Evolutionary conservation across 2,797 vertebrate genomes (phyloP), one percentile per base, ranked within the genome.

Genomic region (Danionella dracula): DNA sequence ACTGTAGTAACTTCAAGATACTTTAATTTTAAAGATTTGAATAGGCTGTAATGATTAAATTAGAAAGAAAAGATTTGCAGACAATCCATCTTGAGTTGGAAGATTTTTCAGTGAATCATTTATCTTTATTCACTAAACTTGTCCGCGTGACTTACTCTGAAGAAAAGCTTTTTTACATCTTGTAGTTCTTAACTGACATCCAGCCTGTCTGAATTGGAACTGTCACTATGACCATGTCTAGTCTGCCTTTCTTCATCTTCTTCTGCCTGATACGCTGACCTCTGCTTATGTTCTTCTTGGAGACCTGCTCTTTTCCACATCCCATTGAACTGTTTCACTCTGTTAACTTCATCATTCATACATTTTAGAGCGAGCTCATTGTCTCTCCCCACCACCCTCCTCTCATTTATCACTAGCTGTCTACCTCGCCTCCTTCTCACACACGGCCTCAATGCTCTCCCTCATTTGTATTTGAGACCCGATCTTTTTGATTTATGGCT

Each of bases 401-500:
- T 38, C 54, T 29, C 54, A 65, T 61, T 53, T 66, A 66, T 66
- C 64, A 66, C 53, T 15, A 40, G 12, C 51, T 15, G 35, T 56
- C 60, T 63, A 32, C 45, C 12, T 55, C 40, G 35, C 20, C 42
- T 31, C 41, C 46, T 38, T 37, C 45, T 46, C 50, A 62, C 67
- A 40, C 53, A 21, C 45, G 56, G 56, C 29, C 58, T 55, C 23
- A 60, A 20, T 68, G 46, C 20, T 4, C 53, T 55, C 20, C 42
- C 42, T 44, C 55, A 51, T 71, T 66, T 66, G 64, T 57, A 66
- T 66, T 66, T 49, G 54, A 45, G 37, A 48, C 42, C 64, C 38
- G 64, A 66, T 57, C 56, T 35, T 46, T 68, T 65, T 71, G 70
- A 67, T 66, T 66, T 72, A 61, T 61, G 41, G 48, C 48, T 38